A percentile compares a stretch with the other conserved stretches of the same genome.
phyloP scores from a whole-genome alignment of 2,888 invertebrate genomes.

The Melolontha melolontha region DNA sequence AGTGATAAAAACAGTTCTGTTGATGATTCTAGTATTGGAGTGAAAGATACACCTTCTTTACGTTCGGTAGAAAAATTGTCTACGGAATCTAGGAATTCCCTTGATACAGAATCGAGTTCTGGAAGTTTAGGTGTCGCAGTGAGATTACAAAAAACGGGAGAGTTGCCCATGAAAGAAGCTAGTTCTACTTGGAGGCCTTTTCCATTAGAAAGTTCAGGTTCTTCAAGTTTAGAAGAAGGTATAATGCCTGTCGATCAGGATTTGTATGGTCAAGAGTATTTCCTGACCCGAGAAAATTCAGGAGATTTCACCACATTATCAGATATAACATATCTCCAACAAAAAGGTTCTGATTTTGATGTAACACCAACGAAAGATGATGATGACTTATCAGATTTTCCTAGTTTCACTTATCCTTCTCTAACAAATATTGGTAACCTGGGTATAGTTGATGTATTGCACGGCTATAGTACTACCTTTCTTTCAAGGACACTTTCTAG shows the following conservation, averaged over 20 bases:
- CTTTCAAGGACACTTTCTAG: conserved; percentile 83
- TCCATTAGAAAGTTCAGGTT: conserved; percentile 86
- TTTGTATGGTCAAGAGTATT: conserved; percentile 63
- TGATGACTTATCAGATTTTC: conserved; percentile 79
- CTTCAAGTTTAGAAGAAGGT: conserved; percentile 87
- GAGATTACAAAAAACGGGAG: conserved; percentile 70
- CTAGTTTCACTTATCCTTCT: conserved; percentile 73
- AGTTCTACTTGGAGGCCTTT: conserved; percentile 87
- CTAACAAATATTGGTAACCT: conserved; percentile 55
- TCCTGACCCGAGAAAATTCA: conserved; percentile 60
- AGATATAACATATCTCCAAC: conserved; percentile 58
- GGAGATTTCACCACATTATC: conserved; percentile 59
- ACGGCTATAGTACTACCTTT: conserved; percentile 79
- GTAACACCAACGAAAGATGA: conserved; percentile 72
- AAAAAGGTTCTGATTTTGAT: conserved; percentile 61
- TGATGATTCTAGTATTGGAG: conserved; percentile 60
- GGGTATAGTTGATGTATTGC: conserved; percentile 74
- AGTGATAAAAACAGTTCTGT: conserved; percentile 62
- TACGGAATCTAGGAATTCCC: conserved; percentile 78
- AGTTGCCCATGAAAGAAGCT: conserved; percentile 71
- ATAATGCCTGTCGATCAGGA: conserved; percentile 83
- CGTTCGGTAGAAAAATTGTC: conserved; percentile 62
- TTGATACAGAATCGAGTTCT: conserved; percentile 82
- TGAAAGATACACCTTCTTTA: conserved; percentile 60
- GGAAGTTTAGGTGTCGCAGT: conserved; percentile 80